Base-by-base conservation (phyloP, 2,113 vertebrate genomes). In the Carassius auratus region DNA sequence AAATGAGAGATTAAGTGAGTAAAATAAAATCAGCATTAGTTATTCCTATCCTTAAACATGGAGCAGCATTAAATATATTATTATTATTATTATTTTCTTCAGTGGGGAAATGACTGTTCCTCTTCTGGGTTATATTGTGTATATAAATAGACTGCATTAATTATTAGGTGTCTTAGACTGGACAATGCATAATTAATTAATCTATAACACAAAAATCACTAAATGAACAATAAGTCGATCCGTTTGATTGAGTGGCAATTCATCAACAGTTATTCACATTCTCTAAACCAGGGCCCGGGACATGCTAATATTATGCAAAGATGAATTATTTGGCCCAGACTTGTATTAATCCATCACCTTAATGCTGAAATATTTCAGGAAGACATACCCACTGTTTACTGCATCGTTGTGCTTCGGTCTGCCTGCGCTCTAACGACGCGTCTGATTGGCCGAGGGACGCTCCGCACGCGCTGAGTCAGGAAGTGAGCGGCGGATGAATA, bases 401-500 rank as follows among this genome's bases (percentile, higher is more conserved):
- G 76, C 76, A 61, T 38, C 33, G 5, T 19, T 21, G 55, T 61
- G 21, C 3, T 82, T 69, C 80, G 80, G 68, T 12, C 36, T 7
- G 38, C 38, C n/a, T 14, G 30, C 73, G 36, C 66, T 71, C 21
- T 55, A 66, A 55, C 62, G 42, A 42, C 84, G 42, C 48, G 3
- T 38, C 61, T 23, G 13, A 79, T 79, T 85, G 61, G 84, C 64
- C 45, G 30, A 68, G 74, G 73, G 52, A 55, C 38, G 52, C 23
- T 45, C 52, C 21, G 59, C 78, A 38, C 59, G 78, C n/a, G 8
- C 80, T 7, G 45, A 83, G 12, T 83, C 81, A 50, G 81, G 81
- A 83, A 83, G 81, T 73, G 91, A 62, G 92, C 61, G 92, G 95
- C 95, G 94, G 95, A 95, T 91, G 94, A 92, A 95, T 95, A 94